Conservation (phyloP, 2,888 invertebrate genomes). For the Odontocolon sp. region DNA sequence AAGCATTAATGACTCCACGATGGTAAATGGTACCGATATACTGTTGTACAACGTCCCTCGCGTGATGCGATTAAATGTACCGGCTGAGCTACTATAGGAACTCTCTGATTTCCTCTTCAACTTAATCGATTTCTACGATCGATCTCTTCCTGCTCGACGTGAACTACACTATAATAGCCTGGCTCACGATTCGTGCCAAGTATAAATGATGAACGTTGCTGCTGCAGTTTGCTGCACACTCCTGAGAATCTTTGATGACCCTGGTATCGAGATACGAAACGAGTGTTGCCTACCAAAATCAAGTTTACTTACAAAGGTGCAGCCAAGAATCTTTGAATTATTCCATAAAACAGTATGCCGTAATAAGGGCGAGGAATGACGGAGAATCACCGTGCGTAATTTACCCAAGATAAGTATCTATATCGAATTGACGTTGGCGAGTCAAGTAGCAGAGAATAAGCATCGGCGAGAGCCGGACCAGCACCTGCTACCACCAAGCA, state of each 20-base stretch:
- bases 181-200: constrained; percentile 41
- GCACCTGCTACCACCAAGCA: constrained; percentile 31
- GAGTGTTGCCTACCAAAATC: no score
- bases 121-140: constrained; percentile 59
- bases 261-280: constrained; percentile 16
- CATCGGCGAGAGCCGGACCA: constrained; percentile 26
- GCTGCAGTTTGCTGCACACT: constrained; percentile 5
- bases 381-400: no score
- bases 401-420: no score
- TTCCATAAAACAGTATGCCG: no score
- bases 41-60: constrained; percentile 33
- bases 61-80: constrained; percentile 55
- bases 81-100: constrained; percentile 15
- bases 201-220: constrained; percentile 32
- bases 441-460: no score
- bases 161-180: constrained; percentile 39
- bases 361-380: no score
- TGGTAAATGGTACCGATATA: constrained; percentile 20
- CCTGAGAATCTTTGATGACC: constrained; percentile 31
- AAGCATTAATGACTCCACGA: constrained; percentile 34
- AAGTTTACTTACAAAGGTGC: no score
- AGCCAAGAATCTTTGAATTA: no score
- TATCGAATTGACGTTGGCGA: no score
- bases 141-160: constrained; percentile 55
- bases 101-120: constrained; percentile 36